These are phyloP conservation scores for Lagopus leucura DNA, from an alignment of 2,113 vertebrate genomes.

Conservation along the genomic window DNA sequence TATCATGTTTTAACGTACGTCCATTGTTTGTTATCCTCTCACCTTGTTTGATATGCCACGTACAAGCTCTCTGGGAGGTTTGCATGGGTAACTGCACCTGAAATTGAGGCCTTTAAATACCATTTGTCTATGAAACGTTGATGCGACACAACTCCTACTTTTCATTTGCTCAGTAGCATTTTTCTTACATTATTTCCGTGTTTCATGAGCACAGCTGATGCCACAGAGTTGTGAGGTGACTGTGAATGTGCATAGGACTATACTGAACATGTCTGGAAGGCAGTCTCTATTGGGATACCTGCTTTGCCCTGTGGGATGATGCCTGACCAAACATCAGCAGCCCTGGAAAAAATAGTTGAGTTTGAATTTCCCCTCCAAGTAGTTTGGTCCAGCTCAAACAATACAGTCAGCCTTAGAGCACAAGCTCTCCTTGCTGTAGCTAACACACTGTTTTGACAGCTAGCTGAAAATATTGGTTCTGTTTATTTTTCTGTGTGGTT, in stretches of 20 bases:
- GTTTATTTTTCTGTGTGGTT: fast-evolving
- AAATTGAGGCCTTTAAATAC: neutral
- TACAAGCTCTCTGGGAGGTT: neutral
- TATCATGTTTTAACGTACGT: neutral
- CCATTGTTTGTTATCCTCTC: neutral
- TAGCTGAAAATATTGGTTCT: neutral
- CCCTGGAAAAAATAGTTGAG: neutral
- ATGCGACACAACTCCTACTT: neutral
- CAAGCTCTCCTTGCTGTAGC: neutral
- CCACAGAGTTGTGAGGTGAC: neutral
- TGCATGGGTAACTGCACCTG: neutral
- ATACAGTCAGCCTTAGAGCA: neutral
- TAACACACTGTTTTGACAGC: neutral
- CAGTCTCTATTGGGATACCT: neutral
- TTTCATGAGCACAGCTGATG: neutral
- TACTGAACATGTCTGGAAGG: neutral
- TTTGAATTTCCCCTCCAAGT: neutral
- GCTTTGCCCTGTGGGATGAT: neutral
- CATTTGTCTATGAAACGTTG: neutral
- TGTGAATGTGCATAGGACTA: neutral
- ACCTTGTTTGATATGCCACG: neutral
- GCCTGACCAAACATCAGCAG: neutral
- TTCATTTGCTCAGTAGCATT: neutral
- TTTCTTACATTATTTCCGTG: neutral
- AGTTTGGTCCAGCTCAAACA: too few relatives aligned